These are phyloP conservation scores for Cephus pulcher DNA, from an alignment of 2,888 invertebrate species.

Conservation along the genomic window DNA sequence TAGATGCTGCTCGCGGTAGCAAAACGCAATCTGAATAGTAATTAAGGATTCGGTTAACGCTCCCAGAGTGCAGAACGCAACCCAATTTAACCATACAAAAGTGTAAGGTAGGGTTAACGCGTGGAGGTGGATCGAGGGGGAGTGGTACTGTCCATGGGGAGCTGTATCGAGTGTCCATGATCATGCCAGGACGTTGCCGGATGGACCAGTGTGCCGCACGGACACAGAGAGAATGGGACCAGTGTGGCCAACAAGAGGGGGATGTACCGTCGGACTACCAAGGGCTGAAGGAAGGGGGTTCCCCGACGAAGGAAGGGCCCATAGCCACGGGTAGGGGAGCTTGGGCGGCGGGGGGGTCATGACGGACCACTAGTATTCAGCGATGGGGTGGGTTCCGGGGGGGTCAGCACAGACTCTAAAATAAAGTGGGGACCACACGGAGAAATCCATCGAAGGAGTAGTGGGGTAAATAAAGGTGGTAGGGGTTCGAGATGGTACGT, in stretches of 20 bases:
- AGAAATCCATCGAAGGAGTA: slow-evolving; percentile 8
- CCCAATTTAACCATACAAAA: slow-evolving; percentile 59
- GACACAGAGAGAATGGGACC: slow-evolving; percentile 11
- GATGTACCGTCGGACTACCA: slow-evolving; percentile 15
- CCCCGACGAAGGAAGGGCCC: slow-evolving; percentile 8
- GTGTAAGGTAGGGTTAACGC: slow-evolving; percentile 47
- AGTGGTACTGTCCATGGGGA: slow-evolving; percentile 12
- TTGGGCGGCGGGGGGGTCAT: slow-evolving; percentile 15
- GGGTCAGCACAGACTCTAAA: slow-evolving; percentile 17
- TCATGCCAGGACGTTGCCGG: too few relatives aligned
- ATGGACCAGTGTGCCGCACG: not conserved
- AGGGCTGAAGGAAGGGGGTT: slow-evolving; percentile 5
- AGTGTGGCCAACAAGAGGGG: slow-evolving; percentile 11
- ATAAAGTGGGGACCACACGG: slow-evolving; percentile 11
- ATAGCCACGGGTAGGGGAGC: slow-evolving; percentile 1
- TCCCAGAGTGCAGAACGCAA: slow-evolving; percentile 53
- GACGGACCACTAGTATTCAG: not conserved
- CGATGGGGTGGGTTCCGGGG: not conserved
- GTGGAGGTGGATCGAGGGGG: slow-evolving; percentile 28
- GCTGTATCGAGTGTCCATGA: too few relatives aligned
- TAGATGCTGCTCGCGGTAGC: slow-evolving; percentile 6
- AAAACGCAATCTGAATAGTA: slow-evolving; percentile 57
- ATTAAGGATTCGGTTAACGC: slow-evolving; percentile 61
- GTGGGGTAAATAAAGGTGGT: slow-evolving; percentile 12
- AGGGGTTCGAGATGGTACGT: slow-evolving; percentile 15